Evolutionary conservation across 2,113 vertebrate genomes (phyloP).

Genomic region (Tricholaema leucomelas): DNA sequence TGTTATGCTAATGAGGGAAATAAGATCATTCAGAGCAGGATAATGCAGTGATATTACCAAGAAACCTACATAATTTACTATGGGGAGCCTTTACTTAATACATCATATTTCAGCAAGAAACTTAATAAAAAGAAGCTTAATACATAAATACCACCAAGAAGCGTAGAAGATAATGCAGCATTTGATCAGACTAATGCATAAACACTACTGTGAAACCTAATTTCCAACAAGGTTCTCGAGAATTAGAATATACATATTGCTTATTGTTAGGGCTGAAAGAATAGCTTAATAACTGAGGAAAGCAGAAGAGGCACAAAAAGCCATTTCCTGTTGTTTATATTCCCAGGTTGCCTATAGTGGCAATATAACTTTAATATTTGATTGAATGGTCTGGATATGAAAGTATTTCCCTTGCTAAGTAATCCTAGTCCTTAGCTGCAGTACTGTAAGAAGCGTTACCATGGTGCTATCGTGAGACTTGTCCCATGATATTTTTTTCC

Average conservation of each 20-base stretch:
- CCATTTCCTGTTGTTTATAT: constrained; percentile 25
- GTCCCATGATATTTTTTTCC: background rate
- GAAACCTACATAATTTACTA: constrained; percentile 44
- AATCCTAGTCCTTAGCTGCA: background rate
- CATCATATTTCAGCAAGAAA: constrained; percentile 53
- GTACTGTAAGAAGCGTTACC: constrained; percentile 1
- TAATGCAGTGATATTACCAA: constrained; percentile 36
- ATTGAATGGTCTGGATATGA: background rate
- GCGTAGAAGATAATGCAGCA: background rate
- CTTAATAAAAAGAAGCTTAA: constrained; percentile 64
- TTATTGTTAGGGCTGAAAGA: constrained; percentile 29
- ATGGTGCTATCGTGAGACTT: background rate
- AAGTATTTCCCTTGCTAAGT: constrained; percentile 34
- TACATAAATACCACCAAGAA: constrained; percentile 34
- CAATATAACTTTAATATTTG: constrained; percentile 25
- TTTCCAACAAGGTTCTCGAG: constrained; percentile 16
- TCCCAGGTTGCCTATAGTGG: background rate
- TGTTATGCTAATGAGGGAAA: constrained; percentile 41
- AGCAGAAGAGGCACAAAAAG: constrained; percentile 8
- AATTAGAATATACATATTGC: background rate
- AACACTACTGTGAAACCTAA: constrained; percentile 31
- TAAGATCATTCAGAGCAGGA: constrained; percentile 6
- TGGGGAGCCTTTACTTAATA: constrained; percentile 48
- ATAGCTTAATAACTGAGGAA: constrained; percentile 23
- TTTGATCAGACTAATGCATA: constrained; percentile 43